A percentile compares a stretch with the other conserved stretches of the same genome.
Evolutionary conservation across 2,888 invertebrate genomes (phyloP).

Genomic region (Agriopis marginaria): DNA sequence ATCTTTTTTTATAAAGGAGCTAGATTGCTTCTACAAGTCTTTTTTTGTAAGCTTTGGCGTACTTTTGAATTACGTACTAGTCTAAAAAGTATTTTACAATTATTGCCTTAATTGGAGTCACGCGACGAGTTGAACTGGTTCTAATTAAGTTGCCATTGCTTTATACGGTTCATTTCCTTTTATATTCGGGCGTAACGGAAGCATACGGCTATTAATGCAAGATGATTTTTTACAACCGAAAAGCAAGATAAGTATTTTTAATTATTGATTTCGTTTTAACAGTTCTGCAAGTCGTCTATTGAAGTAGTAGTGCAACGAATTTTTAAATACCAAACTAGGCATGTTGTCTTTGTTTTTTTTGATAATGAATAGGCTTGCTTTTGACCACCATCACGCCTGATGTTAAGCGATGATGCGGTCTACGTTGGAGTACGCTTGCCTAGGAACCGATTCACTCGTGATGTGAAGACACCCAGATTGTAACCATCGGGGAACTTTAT

Average conservation of each 20-base stretch:
- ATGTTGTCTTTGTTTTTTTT: too few species aligned
- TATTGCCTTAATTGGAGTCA: conserved; percentile 16
- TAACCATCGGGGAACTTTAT: too few species aligned
- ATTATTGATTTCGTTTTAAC: conserved; percentile 13
- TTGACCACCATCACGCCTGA: too few species aligned
- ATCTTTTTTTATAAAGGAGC: too few species aligned
- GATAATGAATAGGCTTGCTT: too few species aligned
- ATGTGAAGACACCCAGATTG: too few species aligned
- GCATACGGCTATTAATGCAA: conserved; percentile 7
- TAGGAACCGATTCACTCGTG: too few species aligned
- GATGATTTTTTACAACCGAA: conserved; percentile 8
- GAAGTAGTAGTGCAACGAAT: not conserved
- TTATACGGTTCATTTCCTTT: conserved; percentile 25
- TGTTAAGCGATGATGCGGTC: too few species aligned
- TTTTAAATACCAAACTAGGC: too few species aligned
- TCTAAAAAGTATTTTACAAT: not conserved
- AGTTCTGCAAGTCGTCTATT: not conserved
- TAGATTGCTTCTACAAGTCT: too few species aligned
- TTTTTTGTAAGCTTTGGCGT: too few species aligned
- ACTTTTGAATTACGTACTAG: not conserved
- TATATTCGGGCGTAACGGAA: conserved; percentile 22
- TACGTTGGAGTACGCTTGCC: too few species aligned
- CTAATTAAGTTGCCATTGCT: conserved; percentile 17
- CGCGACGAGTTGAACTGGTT: conserved; percentile 20
- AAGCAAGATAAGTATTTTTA: not conserved